phyloP scores from a whole-genome alignment of 2,888 invertebrate species.

The Tenthredo amoena region DNA sequence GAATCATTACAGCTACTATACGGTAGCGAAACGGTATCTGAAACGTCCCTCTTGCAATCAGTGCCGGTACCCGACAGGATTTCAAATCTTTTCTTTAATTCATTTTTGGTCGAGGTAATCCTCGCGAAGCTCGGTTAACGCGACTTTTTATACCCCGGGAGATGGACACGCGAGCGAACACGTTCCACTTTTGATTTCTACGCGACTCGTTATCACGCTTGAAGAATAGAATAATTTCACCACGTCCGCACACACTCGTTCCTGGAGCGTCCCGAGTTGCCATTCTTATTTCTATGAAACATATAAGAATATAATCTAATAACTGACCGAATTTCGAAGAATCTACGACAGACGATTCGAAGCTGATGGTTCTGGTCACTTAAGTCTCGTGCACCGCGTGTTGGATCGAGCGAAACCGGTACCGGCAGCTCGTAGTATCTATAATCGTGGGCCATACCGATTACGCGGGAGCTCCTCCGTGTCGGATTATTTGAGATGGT shows the following conservation, averaged over 20 bases:
- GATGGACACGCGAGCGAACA: neutral
- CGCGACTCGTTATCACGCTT: neutral
- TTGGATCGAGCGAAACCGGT: neutral
- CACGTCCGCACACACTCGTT: neutral
- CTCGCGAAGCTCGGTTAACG: neutral
- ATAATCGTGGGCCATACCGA: constrained; percentile 26
- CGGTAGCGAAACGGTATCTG: neutral
- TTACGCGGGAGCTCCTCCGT: constrained; percentile 21
- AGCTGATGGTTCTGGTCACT: neutral
- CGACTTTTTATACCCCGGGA: neutral
- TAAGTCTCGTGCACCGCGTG: neutral
- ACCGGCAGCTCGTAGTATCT: neutral
- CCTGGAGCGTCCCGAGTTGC: neutral
- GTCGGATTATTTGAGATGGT: constrained; percentile 26
- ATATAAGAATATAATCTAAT: neutral
- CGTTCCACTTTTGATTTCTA: constrained; percentile 34
- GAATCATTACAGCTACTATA: neutral
- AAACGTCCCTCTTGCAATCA: neutral
- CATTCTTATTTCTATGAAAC: neutral
- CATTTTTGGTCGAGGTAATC: neutral
- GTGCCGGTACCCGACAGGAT: neutral
- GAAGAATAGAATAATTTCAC: neutral
- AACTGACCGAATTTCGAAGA: neutral
- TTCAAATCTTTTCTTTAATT: neutral
- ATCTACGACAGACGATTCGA: neutral